A percentile compares a stretch with the other conserved stretches of the same genome.
Evolutionary conservation across 1,140 invertebrate species (phyloP).

Genomic region (Rhyacophila brunnea): DNA sequence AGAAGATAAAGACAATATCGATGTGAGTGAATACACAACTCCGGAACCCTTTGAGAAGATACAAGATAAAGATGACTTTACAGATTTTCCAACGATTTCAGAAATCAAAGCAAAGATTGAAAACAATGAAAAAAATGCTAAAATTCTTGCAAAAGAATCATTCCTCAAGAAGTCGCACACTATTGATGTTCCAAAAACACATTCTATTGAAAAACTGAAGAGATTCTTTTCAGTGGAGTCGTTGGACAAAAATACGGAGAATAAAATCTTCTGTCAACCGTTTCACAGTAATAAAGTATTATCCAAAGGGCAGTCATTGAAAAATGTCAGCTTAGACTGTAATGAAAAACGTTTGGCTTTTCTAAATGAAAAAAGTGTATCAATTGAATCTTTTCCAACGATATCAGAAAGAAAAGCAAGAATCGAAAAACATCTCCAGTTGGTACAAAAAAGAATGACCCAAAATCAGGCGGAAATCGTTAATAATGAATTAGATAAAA

Average conservation of each 20-base stretch:
- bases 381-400: slow-evolving; percentile 24
- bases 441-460: slow-evolving; percentile 11
- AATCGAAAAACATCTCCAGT: slow-evolving; percentile 29
- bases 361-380: background rate
- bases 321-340: background rate
- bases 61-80: no score
- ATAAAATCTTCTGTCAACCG: no score
- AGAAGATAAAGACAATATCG: no score
- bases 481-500: background rate
- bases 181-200: slow-evolving; percentile 21
- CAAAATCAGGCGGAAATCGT: background rate
- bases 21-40: no score
- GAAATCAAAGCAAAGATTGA: slow-evolving; percentile 30
- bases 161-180: slow-evolving; percentile 31
- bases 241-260: slow-evolving; percentile 6
- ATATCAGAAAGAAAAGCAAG: slow-evolving; percentile 27
- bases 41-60: no score
- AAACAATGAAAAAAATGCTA: slow-evolving; percentile 11
- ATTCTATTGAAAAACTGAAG: slow-evolving; percentile 18
- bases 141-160: slow-evolving; percentile 13
- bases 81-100: slow-evolving; percentile 1
- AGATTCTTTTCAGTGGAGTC: slow-evolving; percentile 28
- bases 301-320: background rate
- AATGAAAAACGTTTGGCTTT: background rate
- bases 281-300: no score